phyloP scores from a whole-genome alignment of 2,797 vertebrate species.

The Eutrigla gurnardus region DNA sequence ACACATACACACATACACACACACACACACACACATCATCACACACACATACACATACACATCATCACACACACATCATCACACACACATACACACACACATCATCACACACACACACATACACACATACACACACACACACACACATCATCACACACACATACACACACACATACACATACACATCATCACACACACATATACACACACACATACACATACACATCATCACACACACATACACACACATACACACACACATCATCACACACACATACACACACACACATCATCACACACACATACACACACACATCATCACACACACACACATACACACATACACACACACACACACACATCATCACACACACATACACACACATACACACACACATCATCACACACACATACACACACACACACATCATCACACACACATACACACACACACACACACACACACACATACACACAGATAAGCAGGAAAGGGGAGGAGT shows the following conservation, averaged over 20 bases:
- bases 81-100: conserved; percentile 14
- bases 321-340: conserved; percentile 4
- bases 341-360: conserved; percentile 11
- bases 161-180: conserved; percentile 19
- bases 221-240: conserved; percentile 8
- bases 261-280: conserved; percentile 3
- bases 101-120: neutral
- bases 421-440: neutral
- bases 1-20: conserved; percentile 16
- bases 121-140: conserved; percentile 16
- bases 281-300: conserved; percentile 5
- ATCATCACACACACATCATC: neutral
- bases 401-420: neutral
- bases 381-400: too few species aligned
- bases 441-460: conserved; percentile 11
- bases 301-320: conserved; percentile 18
- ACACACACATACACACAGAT: conserved; percentile 38
- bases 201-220: conserved; percentile 4
- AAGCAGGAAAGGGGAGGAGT: conserved; percentile 55
- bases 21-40: neutral
- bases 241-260: conserved; percentile 19
- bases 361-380: conserved; percentile 11
- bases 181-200: conserved; percentile 4
- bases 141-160: conserved; percentile 5
- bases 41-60: conserved; percentile 18